These are phyloP conservation scores for Tenthredo mesomela DNA, from an alignment of 2,888 invertebrate species.

Conservation along the genomic window DNA sequence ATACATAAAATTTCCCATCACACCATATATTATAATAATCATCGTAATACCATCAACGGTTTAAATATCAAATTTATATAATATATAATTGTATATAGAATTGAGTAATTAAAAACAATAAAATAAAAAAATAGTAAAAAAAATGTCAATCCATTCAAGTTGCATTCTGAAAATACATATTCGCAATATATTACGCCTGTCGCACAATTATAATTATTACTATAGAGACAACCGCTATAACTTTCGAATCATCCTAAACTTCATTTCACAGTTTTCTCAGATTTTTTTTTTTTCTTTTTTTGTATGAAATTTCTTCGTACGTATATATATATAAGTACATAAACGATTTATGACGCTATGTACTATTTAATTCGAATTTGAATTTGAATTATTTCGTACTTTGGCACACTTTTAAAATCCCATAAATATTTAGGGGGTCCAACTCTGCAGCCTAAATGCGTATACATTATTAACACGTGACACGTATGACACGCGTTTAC, in stretches of 20 bases:
- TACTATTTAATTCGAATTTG: too few relatives aligned
- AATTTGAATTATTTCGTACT: background rate
- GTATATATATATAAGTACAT: background rate
- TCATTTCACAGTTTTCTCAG: background rate
- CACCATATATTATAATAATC: background rate
- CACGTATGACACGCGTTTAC: background rate
- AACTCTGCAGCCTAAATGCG: background rate
- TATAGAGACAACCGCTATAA: background rate
- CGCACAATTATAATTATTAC: too few relatives aligned
- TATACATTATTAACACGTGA: background rate
- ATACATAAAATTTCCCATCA: background rate
- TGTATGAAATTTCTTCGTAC: background rate
- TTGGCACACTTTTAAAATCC: background rate
- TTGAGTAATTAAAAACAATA: background rate
- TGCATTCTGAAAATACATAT: background rate
- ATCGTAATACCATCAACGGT: background rate
- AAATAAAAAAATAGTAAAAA: background rate
- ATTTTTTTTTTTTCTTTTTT: background rate
- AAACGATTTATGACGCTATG: too few relatives aligned
- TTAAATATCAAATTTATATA: background rate
- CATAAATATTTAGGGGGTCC: background rate
- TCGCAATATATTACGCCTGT: too few relatives aligned
- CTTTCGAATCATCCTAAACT: background rate
- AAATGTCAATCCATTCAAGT: background rate
- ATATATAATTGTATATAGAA: background rate